A percentile compares a stretch with the other conserved stretches of the same genome.
Evolutionary conservation across 2,113 vertebrate species (phyloP).

Genomic region (Cisticola juncidis): DNA sequence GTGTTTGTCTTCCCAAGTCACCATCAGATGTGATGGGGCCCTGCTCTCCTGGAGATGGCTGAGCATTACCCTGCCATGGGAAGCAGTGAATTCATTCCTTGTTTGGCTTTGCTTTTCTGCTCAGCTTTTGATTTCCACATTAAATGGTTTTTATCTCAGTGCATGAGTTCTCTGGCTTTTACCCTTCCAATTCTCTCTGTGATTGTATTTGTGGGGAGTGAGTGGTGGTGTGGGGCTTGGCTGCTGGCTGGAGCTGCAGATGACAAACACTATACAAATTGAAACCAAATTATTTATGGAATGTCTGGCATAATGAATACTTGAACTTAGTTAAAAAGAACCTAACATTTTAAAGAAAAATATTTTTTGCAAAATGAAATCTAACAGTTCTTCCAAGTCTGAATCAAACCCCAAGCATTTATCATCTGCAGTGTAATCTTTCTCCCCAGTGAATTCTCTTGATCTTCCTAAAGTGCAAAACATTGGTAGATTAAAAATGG

Average conservation of each 20-base stretch:
- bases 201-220: background rate
- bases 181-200: background rate
- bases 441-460: background rate
- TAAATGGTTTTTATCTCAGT: background rate
- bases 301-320: background rate
- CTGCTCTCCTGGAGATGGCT: background rate
- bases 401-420: background rate
- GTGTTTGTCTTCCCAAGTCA: background rate
- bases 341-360: background rate
- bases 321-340: background rate
- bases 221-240: background rate
- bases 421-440: background rate
- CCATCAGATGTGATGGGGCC: accelerated
- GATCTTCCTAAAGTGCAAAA: background rate
- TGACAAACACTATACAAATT: background rate
- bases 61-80: background rate
- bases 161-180: background rate
- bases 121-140: background rate
- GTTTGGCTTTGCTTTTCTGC: background rate
- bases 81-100: background rate
- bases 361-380: background rate
- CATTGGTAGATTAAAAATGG: background rate
- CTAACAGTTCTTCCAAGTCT: background rate
- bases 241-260: background rate
- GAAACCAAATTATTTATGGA: background rate